Evolutionary conservation across 1,140 invertebrate species (phyloP), one percentile per base, ranked within the genome.

Genomic region (Sycophila sp.): DNA sequence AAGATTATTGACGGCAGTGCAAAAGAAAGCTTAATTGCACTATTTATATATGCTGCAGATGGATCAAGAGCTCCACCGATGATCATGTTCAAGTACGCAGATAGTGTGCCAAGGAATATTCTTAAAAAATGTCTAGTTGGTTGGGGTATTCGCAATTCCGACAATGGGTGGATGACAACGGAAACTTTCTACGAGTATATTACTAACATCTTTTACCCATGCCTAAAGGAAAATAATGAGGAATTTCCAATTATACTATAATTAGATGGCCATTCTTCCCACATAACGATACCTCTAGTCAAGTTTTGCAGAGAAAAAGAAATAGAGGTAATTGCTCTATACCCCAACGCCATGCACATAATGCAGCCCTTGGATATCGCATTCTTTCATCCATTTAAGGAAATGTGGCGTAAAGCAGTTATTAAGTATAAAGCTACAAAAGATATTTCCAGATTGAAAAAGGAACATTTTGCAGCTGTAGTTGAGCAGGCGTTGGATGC

Each of bases 11-110:
- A 59, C 7, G 76, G 76, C n/a, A n/a, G n/a, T 69, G 75, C 80
- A 40, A 78, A 82, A 72, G 78, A 77, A 71, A 76, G 73, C 60
- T 4, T 80, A 2, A 85, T 80, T 5, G 71, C 72, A 13, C 66
- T 84, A 3, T 75, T 80, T 51, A 82, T 69, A 15, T 70, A 60
- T 8, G 77, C 72, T 73, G 81, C 81, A n/a, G 53, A 58, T 17
- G 79, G 8, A 6, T 4, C n/a, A 15, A 2, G n/a, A 15, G 63
- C 73, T 28, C 79, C 80, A 24, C 81, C 81, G 15, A 71, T 83
- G 71, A 51, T 83, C 45, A 19, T 86, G 4, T 85, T 78, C 59
- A n/a, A 65, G 13, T 83, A 80, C 68, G 58, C 73, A 65, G 24
- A 19, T 7, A 24, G 76, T 65, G 76, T 82, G 0, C 78, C 78